Base-by-base conservation (phyloP, 2,888 invertebrate species). In the Platycnemis pennipes region DNA sequence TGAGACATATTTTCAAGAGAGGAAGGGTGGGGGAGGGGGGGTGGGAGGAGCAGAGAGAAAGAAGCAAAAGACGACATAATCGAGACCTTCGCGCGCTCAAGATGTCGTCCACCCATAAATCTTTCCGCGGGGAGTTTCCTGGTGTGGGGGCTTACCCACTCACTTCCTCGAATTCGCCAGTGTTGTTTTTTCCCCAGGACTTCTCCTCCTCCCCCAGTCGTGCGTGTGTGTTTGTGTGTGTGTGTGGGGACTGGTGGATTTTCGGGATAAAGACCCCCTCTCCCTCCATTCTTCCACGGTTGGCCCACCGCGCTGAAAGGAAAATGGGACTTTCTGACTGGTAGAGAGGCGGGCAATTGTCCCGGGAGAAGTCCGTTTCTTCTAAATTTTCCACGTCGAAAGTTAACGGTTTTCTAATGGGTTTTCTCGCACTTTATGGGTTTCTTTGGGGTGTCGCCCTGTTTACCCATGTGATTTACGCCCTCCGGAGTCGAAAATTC, bases 401-500 rank as follows among this genome's bases (percentile, higher is more conserved):
- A 77, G 77, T 26, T 77, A 11, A 77, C n/a, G 77, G 77, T 37
- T 77, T 37, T 77, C 77, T 37, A 77, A 77, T 77, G 77, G 77
- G 77, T 77, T 77, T 77, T 77, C 37, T 77, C 77, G 77, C 77
- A 37, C 77, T 77, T 77, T 37, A 77, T 77, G 77, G 77, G 77
- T 77, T 77, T 26, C 77, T 37, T 26, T 11, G n/a, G 77, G 77
- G 77, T 77, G 77, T 77, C 77, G 5, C 77, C 77, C 37, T 77
- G 77, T 77, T 77, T 77, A 77, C 77, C 77, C 77, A 77, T 26
- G 77, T 77, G 77, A 77, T 77, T 77, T 77, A 77, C 77, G n/a
- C 77, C 13, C 37, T 37, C 11, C 37, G 2, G 31, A 77, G 77
- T 31, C 77, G 37, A 37, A 37, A 77, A 77, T n/a, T 77, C 77